A percentile compares a stretch with the other conserved stretches of the same genome.
phyloP scores from a whole-genome alignment of 53 echinoderm and acorn worm species.

The Temnopleurus reevesii region DNA sequence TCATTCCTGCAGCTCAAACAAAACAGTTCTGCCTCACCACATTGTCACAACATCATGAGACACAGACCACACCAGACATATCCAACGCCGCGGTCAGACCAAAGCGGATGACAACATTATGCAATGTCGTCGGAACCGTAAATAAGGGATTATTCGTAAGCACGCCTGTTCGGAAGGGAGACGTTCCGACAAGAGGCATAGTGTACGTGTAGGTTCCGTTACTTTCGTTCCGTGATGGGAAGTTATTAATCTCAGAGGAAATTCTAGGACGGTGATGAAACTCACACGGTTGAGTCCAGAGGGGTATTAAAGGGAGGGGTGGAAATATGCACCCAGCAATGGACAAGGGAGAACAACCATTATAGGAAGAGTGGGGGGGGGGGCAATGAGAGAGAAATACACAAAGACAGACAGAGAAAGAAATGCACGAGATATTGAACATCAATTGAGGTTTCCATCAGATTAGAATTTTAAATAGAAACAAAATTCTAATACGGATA shows the following conservation, averaged over 20 bases:
- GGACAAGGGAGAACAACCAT: background rate
- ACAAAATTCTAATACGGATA: too few species aligned
- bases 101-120: conserved; percentile 16
- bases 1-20: too few species aligned
- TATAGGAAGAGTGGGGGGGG: too few species aligned
- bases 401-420: background rate
- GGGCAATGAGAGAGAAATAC: background rate
- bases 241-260: conserved; percentile 30
- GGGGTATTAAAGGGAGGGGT: background rate
- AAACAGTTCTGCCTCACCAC: background rate
- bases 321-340: background rate
- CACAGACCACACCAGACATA: background rate
- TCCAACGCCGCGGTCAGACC: background rate
- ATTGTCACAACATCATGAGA: conserved; percentile 5
- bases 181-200: background rate
- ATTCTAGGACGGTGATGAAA: conserved; percentile 19
- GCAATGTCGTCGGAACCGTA: background rate
- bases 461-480: too few species aligned
- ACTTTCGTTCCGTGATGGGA: background rate
- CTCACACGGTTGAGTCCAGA: background rate
- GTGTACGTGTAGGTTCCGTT: background rate
- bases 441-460: too few species aligned
- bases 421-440: too few species aligned
- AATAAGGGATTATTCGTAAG: background rate
- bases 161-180: background rate